Conservation (phyloP, 2,113 vertebrate genomes). For the Lasiurus cinereus region DNA sequence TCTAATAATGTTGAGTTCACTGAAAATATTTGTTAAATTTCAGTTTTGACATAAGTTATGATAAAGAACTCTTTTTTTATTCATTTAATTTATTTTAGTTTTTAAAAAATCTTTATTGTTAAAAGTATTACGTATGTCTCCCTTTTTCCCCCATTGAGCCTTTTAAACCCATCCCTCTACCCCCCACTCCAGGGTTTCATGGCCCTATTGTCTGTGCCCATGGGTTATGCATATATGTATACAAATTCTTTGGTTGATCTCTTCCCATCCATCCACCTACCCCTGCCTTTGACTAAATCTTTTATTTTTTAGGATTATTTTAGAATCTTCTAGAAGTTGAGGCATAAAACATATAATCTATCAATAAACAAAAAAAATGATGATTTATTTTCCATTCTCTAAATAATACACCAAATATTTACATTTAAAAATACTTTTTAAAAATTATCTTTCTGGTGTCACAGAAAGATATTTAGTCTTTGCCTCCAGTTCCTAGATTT, state of each 20-base stretch:
- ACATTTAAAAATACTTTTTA: not conserved
- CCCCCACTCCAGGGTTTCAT: no score
- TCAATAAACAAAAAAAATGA: not conserved
- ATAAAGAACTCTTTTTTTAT: not conserved
- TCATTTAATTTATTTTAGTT: no score
- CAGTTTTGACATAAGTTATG: not conserved
- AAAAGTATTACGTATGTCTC: no score
- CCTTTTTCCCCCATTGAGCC: no score
- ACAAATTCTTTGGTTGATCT: no score
- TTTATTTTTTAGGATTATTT: not conserved
- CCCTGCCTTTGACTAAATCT: not conserved
- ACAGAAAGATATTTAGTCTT: not conserved
- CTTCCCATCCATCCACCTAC: no score
- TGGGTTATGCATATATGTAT: no score
- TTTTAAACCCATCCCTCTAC: no score
- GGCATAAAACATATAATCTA: not conserved
- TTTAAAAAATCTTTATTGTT: no score
- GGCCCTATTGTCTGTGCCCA: no score
- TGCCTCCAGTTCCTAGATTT: not conserved
- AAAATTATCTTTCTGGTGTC: not conserved
- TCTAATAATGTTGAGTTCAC: not conserved
- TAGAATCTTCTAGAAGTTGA: not conserved
- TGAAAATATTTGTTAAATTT: not conserved
- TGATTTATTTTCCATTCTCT: not conserved
- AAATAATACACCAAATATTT: not conserved